Conservation (phyloP, 1,140 invertebrate genomes). For the Grapholita molesta region DNA sequence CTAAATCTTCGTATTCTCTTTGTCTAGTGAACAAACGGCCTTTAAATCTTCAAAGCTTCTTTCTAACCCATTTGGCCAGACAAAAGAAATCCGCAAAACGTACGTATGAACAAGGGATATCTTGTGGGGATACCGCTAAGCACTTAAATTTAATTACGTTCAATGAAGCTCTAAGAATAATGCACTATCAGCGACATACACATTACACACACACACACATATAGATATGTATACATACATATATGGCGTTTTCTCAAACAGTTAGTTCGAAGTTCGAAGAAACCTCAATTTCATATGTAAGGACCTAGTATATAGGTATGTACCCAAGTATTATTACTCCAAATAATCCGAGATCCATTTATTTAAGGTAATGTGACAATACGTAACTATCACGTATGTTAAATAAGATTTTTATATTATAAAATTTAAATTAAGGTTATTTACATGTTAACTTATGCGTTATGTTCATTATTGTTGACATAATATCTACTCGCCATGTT, state of each 20-base stretch:
- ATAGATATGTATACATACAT: no score
- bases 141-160: neutral
- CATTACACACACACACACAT: no score
- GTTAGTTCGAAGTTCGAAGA: no score
- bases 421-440: neutral
- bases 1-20: conserved; percentile 45
- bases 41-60: conserved; percentile 49
- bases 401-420: no score
- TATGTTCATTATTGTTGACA: neutral
- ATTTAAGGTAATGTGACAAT: no score
- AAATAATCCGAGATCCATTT: no score
- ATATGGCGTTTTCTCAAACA: no score
- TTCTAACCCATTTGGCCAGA: conserved; percentile 39
- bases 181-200: no score
- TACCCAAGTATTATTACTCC: no score
- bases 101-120: conserved; percentile 8
- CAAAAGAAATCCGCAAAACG: conserved; percentile 28
- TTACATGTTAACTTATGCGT: neutral
- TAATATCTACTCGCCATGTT: neutral
- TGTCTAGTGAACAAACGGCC: conserved; percentile 44
- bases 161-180: neutral
- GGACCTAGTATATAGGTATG: no score
- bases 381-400: no score
- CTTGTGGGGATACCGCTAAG: neutral
- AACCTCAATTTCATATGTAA: no score